These are phyloP conservation scores for Planiliza haematocheilus DNA, from an alignment of 2,113 vertebrate genomes.

Conservation along the genomic window DNA sequence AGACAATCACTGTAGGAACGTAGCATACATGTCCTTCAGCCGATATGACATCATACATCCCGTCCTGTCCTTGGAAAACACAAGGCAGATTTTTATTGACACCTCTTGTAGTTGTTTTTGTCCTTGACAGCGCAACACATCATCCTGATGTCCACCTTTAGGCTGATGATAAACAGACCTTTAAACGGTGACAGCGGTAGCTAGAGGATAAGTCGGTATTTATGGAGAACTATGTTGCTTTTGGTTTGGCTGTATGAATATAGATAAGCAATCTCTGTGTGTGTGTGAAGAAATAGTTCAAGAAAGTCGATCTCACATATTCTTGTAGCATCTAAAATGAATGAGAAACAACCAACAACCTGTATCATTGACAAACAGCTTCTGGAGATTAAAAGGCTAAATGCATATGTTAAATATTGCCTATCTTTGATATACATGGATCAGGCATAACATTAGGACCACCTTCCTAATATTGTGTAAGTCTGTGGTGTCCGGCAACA, in stretches of 20 bases:
- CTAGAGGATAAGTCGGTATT: conserved; percentile 8
- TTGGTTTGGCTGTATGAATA: background rate
- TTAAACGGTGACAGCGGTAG: conserved; percentile 12
- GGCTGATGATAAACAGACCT: conserved; percentile 33
- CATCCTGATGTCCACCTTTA: conserved; percentile 36
- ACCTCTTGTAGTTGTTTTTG: conserved; percentile 13
- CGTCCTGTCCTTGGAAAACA: conserved; percentile 17
- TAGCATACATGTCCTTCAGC: background rate
- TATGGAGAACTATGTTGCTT: background rate
- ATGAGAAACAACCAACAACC: background rate
- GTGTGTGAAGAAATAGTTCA: background rate
- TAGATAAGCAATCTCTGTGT: background rate
- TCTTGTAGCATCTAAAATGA: background rate
- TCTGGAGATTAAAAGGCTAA: background rate
- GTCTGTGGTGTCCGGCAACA: no score
- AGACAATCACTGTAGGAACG: background rate
- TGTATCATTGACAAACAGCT: background rate
- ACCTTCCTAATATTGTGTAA: no score
- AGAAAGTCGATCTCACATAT: background rate
- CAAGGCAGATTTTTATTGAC: conserved; percentile 15
- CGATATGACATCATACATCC: background rate
- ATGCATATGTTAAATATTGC: background rate
- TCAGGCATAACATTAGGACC: background rate
- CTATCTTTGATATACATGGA: background rate
- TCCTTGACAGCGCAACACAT: conserved; percentile 27